Conservation (phyloP, 2,113 vertebrate species). For the Oryzias curvinotus region DNA sequence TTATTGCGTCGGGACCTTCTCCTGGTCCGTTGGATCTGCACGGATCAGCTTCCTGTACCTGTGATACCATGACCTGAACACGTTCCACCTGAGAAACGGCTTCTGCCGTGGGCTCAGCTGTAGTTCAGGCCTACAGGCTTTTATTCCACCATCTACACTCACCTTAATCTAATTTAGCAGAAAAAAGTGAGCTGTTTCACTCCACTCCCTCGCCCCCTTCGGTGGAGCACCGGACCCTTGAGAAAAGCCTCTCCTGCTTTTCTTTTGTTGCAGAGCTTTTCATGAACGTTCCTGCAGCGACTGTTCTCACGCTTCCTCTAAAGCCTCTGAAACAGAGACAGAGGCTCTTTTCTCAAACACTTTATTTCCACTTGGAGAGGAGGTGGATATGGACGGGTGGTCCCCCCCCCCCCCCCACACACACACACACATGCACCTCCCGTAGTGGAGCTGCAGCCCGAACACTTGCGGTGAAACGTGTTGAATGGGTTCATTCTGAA, state of each 20-base stretch:
- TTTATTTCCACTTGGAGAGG: slow-evolving; percentile 38
- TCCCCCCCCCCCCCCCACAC: slow-evolving; percentile 16
- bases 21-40: too few species aligned
- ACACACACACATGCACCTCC: slow-evolving; percentile 29
- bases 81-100: slow-evolving; percentile 55
- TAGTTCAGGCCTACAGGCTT: slow-evolving; percentile 43
- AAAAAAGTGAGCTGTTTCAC: slow-evolving; percentile 63
- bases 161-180: slow-evolving; percentile 72
- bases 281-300: slow-evolving; percentile 69
- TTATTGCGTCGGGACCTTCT: too few species aligned
- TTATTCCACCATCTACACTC: slow-evolving; percentile 71
- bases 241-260: slow-evolving; percentile 54
- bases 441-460: slow-evolving; percentile 22
- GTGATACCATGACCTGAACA: slow-evolving; percentile 34
- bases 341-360: slow-evolving; percentile 32
- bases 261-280: slow-evolving; percentile 64
- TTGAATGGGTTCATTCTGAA: slow-evolving; percentile 33
- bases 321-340: slow-evolving; percentile 30
- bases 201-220: slow-evolving; percentile 29
- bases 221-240: slow-evolving; percentile 27
- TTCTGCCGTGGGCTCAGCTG: slow-evolving; percentile 34
- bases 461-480: slow-evolving; percentile 23
- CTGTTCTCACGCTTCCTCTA: slow-evolving; percentile 74
- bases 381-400: slow-evolving; percentile 13
- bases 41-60: too few species aligned